phyloP scores from a whole-genome alignment of 1,140 invertebrate species.

The Aporrectodea caliginosa region DNA sequence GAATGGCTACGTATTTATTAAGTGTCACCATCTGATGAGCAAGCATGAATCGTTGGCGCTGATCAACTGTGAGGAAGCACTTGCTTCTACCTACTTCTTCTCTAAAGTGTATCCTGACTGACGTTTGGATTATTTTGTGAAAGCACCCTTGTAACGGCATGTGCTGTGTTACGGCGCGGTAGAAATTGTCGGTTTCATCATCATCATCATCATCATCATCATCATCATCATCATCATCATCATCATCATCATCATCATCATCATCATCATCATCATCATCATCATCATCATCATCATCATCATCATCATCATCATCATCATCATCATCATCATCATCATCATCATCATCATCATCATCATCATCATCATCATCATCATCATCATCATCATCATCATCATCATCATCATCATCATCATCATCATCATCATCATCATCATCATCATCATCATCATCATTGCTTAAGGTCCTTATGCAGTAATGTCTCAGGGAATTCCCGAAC shows the following conservation, averaged over 20 bases:
- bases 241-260: conserved; percentile 29
- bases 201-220: conserved; percentile 11
- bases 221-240: conserved; percentile 23
- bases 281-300: conserved; percentile 29
- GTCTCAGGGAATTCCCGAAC: too few relatives aligned
- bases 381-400: conserved; percentile 29
- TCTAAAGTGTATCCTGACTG: too few relatives aligned
- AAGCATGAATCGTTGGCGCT: too few relatives aligned
- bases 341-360: conserved; percentile 28
- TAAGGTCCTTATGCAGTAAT: too few relatives aligned
- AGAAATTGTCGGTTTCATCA: too few relatives aligned
- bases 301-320: conserved; percentile 34
- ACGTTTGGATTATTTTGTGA: too few relatives aligned
- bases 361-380: conserved; percentile 28
- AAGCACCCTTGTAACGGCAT: too few relatives aligned
- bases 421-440: conserved; percentile 34
- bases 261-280: conserved; percentile 29
- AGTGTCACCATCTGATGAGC: too few relatives aligned
- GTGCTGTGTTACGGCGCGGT: too few relatives aligned
- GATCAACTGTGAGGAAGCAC: too few relatives aligned
- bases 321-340: conserved; percentile 33
- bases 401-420: conserved; percentile 31
- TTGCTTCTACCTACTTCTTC: too few relatives aligned
- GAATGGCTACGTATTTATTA: too few relatives aligned
- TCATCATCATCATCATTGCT: conserved; percentile 30